phyloP scores from a whole-genome alignment of 2,888 invertebrate species.

The Itoplectis maculator region DNA sequence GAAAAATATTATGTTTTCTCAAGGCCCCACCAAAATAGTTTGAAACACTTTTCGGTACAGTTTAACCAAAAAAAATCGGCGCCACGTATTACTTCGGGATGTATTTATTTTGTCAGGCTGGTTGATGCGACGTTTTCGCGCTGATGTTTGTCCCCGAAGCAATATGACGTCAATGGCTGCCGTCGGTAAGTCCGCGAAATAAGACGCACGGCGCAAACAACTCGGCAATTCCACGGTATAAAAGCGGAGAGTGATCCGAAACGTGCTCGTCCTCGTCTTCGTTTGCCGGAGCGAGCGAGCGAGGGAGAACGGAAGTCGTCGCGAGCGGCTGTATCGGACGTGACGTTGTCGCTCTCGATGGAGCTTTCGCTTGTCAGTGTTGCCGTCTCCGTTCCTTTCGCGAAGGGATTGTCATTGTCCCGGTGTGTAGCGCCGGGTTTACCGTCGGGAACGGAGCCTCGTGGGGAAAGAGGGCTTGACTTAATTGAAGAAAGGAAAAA shows the following conservation, averaged over 20 bases:
- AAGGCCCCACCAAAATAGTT: too few species aligned
- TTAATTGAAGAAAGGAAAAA: slow-evolving; percentile 66
- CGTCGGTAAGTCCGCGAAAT: slow-evolving; percentile 29
- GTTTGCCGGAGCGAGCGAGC: too few species aligned
- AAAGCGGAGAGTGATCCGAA: slow-evolving; percentile 49
- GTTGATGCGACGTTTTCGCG: not conserved
- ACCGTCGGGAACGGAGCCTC: slow-evolving; percentile 50
- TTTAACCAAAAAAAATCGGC: too few species aligned
- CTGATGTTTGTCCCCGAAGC: not conserved
- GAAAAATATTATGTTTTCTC: too few species aligned
- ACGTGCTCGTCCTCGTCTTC: slow-evolving; percentile 56
- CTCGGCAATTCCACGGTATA: slow-evolving; percentile 14
- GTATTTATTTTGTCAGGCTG: not conserved
- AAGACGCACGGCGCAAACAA: slow-evolving; percentile 60
- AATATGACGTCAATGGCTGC: slow-evolving; percentile 16
- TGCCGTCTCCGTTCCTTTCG: slow-evolving; percentile 31
- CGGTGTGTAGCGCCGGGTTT: slow-evolving; percentile 46
- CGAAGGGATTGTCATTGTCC: slow-evolving; percentile 52
- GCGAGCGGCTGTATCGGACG: slow-evolving; percentile 67
- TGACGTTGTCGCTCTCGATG: slow-evolving; percentile 75
- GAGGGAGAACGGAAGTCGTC: slow-evolving; percentile 59
- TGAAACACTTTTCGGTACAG: too few species aligned
- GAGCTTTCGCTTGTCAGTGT: slow-evolving; percentile 62
- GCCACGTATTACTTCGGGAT: too few species aligned
- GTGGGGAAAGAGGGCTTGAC: slow-evolving; percentile 58